These are phyloP conservation scores for Helogale parvula DNA, from an alignment of 2,113 vertebrate species.

Conservation along the genomic window DNA sequence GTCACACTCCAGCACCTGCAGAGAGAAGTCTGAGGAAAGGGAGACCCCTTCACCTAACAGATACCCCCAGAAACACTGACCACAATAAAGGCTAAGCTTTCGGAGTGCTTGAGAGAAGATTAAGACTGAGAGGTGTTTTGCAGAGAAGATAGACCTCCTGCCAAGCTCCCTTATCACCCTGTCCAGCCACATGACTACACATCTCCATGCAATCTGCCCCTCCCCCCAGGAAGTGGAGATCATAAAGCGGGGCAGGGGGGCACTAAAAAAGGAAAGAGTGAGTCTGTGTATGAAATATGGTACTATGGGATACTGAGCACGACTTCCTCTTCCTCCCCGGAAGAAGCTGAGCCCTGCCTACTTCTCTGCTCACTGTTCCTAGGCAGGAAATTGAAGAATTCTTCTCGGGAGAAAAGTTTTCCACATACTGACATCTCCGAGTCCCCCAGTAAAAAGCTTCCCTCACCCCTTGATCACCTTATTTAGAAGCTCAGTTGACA, in stretches of 20 bases:
- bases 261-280: background rate
- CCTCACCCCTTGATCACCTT: background rate
- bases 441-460: background rate
- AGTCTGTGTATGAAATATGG: background rate
- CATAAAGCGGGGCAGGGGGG: background rate
- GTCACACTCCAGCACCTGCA: background rate
- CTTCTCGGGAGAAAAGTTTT: background rate
- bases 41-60: background rate
- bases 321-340: background rate
- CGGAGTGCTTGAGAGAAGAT: no score
- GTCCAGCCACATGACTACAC: rapidly evolving
- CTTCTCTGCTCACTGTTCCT: background rate
- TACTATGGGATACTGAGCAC: background rate
- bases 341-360: background rate
- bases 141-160: background rate
- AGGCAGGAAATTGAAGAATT: background rate
- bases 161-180: background rate
- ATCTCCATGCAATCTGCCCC: background rate
- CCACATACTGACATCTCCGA: background rate
- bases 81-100: background rate
- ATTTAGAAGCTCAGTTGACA: background rate
- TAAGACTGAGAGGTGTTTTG: background rate
- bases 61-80: background rate
- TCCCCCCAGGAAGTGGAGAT: background rate
- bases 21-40: background rate